phyloP scores from a whole-genome alignment of 92 coral and sea anemone species.

The Nematostella vectensis region DNA sequence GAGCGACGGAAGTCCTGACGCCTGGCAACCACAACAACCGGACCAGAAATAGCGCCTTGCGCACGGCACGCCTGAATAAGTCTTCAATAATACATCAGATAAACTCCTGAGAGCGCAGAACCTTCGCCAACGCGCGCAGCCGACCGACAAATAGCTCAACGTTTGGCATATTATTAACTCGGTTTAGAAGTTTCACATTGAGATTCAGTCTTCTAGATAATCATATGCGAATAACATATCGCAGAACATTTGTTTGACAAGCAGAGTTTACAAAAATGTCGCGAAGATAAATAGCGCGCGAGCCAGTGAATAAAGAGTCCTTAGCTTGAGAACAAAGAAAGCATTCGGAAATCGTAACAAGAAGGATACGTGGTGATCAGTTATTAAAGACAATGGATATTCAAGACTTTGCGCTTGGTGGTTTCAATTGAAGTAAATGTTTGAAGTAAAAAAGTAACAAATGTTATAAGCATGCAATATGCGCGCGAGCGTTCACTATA shows the following conservation, averaged over 20 bases:
- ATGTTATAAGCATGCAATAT: too few species aligned
- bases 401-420: too few species aligned
- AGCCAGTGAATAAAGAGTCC: background rate
- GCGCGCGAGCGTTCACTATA: too few species aligned
- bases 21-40: slow-evolving; percentile 22
- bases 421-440: too few species aligned
- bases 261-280: background rate
- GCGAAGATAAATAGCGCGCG: background rate
- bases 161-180: too few species aligned
- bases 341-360: slow-evolving; percentile 1
- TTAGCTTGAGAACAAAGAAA: background rate
- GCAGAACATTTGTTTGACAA: background rate
- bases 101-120: slow-evolving; percentile 3
- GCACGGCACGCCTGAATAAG: slow-evolving; percentile 23
- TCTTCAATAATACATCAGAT: slow-evolving; percentile 20
- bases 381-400: too few species aligned
- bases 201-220: too few species aligned
- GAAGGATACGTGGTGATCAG: too few species aligned
- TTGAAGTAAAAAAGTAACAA: too few species aligned
- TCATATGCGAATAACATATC: too few species aligned
- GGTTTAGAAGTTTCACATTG: too few species aligned
- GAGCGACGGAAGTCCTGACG: slow-evolving; percentile 16
- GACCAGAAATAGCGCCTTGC: slow-evolving; percentile 6
- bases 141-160: too few species aligned
- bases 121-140: background rate